Evolutionary conservation across 2,797 vertebrate species (phyloP).

Genomic region (Gastrophryne carolinensis): DNA sequence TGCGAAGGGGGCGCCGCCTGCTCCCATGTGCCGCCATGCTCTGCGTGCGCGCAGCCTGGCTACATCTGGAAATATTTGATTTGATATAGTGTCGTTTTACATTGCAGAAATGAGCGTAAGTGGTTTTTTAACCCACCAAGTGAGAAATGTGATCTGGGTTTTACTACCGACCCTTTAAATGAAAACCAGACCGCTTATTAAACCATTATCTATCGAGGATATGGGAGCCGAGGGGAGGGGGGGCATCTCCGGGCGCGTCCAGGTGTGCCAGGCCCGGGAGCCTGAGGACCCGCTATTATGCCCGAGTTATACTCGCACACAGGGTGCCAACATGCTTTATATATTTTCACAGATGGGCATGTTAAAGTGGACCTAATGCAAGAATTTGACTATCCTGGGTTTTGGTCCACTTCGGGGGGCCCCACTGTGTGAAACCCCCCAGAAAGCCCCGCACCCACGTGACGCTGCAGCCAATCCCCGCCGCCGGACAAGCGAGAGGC

Average conservation of each 20-base stretch:
- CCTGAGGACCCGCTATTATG: too few relatives aligned
- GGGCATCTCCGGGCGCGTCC: neutral
- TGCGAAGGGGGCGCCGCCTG: conserved; percentile 45
- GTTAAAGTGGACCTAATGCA: too few relatives aligned
- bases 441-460: too few relatives aligned
- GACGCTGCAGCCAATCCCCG: too few relatives aligned
- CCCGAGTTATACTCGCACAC: neutral
- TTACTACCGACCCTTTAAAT: conserved; percentile 88
- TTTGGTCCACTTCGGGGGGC: too few relatives aligned
- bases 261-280: neutral
- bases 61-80: conserved; percentile 99
- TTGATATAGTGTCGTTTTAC: conserved; percentile 99
- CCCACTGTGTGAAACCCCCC: too few relatives aligned
- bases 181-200: conserved; percentile 85
- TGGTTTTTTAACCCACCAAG: conserved; percentile 84
- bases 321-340: neutral
- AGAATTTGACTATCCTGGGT: too few relatives aligned
- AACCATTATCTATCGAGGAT: conserved; percentile 82
- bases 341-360: too few relatives aligned
- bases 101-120: conserved; percentile 96
- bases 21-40: conserved; percentile 49
- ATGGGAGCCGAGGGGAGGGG: conserved; percentile 44
- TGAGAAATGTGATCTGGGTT: conserved; percentile 89
- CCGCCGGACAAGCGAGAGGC: too few relatives aligned
- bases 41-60: conserved; percentile 65